Base-by-base conservation (phyloP, 2,797 vertebrate genomes). In the Setipinna tenuifilis region DNA sequence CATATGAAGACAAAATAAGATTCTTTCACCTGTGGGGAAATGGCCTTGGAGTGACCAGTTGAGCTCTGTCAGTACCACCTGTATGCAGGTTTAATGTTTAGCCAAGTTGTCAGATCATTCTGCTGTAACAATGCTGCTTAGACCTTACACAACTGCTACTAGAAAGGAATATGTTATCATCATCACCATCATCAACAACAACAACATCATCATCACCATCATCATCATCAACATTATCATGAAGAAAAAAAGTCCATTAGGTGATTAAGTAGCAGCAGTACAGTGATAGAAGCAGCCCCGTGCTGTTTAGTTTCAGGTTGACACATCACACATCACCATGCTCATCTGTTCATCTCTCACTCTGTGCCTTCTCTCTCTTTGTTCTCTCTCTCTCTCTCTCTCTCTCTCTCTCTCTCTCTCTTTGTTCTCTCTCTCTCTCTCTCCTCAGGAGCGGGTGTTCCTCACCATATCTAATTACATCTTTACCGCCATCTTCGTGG, bases 391-490 rank as follows among this genome's bases (percentile, higher is more conserved):
- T 84, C 65, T 90, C 82, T 83, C n/a, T 87, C 31, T 82, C 35
- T 83, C 46, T 80, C 28, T 80, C 65, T 58, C 71, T 84, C n/a
- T 78, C 25, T 82, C 41, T 85, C 17, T 54, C 61, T 62, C 61
- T 62, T 5, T 83, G 19, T 86, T 83, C 54, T 82, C 82, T 84
- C 82, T 84, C 21, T 0, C 82, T 35, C 89, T 88, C 90, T 90
- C 57, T 83, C 84, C 0, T 12, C 88, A 99, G 98, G 98, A 99
- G 90, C 95, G 98, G 88, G 96, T 99, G 88, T 98, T 99, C 92
- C 98, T 99, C 89, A 98, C 97, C 21, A 97, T 98, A 88, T 99
- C 98, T 93, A 99, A 99, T 95, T 99, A 99, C 95, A 97, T 99
- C 94, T 99, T 99, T 94, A 99, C 98, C 83, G 97, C 97, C 90